Percentiles rank a stretch among this genome's conserved stretches.
Evolutionary conservation across 53 echinoderm and acorn worm species (phyloP).

Genomic region (Apostichopus leukothele): DNA sequence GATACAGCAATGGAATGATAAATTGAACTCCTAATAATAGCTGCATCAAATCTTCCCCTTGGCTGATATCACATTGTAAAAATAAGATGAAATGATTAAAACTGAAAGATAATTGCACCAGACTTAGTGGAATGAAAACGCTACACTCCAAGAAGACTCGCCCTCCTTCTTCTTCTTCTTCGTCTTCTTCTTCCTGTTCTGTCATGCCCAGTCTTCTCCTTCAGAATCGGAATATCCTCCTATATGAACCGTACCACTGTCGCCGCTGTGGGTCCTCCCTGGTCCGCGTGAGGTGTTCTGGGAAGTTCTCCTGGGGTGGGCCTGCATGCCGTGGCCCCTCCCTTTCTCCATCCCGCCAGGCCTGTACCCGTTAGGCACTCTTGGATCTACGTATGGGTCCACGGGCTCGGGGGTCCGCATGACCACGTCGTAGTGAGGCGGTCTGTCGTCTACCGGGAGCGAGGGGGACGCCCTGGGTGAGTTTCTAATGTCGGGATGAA

Average conservation of each 20-base stretch:
- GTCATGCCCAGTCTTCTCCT: constrained; percentile 88
- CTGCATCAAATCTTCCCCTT: constrained; percentile 4
- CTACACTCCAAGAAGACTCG: too few species aligned
- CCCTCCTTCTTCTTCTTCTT: background rate
- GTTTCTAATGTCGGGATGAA: constrained; percentile 53
- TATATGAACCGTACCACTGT: constrained; percentile 67
- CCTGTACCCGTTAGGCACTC: constrained; percentile 87
- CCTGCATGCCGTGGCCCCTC: constrained; percentile 94
- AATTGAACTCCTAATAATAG: constrained; percentile 18
- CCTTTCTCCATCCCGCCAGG: constrained; percentile 82
- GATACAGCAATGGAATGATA: constrained; percentile 41
- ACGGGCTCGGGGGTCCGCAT: constrained; percentile 69
- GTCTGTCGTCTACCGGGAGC: constrained; percentile 73
- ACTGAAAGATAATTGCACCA: constrained; percentile 48
- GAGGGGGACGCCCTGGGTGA: constrained; percentile 60
- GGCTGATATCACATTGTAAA: background rate
- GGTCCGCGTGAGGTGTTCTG: constrained; percentile 78
- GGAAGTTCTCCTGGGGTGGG: constrained; percentile 83
- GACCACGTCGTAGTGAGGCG: constrained; percentile 88
- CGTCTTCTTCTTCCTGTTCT: too few species aligned
- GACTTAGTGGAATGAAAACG: constrained; percentile 8
- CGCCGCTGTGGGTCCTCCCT: constrained; percentile 77
- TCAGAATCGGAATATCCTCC: constrained; percentile 85
- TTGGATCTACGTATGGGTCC: constrained; percentile 64
- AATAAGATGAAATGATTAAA: constrained; percentile 19